Base-by-base conservation (phyloP, 2,888 invertebrate species). In the Teinopalpus imperialis region DNA sequence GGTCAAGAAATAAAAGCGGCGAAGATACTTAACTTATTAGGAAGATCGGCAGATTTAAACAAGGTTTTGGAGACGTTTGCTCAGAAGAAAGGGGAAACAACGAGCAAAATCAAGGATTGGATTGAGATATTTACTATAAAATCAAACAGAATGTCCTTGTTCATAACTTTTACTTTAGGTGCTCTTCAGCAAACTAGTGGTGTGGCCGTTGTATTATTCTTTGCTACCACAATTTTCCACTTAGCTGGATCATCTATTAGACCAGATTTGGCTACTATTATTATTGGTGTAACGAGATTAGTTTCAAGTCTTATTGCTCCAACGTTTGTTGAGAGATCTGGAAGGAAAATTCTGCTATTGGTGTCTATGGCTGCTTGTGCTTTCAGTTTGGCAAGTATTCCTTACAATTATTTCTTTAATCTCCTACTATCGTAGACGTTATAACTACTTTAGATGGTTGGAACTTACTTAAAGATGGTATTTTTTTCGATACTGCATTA, bases 251-350 rank as follows among this genome's bases (percentile, higher is more conserved):
- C 74, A 0, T 54, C 68, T 0, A 53, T 74, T 0, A 36, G 57
- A 5, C 66, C 74, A 0, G 57, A 69, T 43, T 36, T 70, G 41
- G 69, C 71, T 0, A 74, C 72, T 0, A 74, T 74, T 8, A 59
- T 63, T 5, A 57, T 65, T 26, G 66, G 65, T 8, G 60, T 57
- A 0, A 69, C 69, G 0, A 58, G 63, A 29, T 37, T 71, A 1
- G n/a, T 69, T 0, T 63, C 69, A 0, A 56, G 66, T 40, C 43
- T 61, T 1, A 56, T 70, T 0, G 57, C 70, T 1, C 72, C 73
- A 0, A 39, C 59, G 1, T 66, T 71, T 37, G 57, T 74, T 3
- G 71, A 74, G 7, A 64, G 57, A 47, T 63, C 57, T 46, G 74
- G 74, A 27, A 65, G 74, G 6, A 69, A 57, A 30, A 56, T 59